Base-by-base conservation (phyloP, 2,797 vertebrate species). In the Cryptoprocta ferox region DNA sequence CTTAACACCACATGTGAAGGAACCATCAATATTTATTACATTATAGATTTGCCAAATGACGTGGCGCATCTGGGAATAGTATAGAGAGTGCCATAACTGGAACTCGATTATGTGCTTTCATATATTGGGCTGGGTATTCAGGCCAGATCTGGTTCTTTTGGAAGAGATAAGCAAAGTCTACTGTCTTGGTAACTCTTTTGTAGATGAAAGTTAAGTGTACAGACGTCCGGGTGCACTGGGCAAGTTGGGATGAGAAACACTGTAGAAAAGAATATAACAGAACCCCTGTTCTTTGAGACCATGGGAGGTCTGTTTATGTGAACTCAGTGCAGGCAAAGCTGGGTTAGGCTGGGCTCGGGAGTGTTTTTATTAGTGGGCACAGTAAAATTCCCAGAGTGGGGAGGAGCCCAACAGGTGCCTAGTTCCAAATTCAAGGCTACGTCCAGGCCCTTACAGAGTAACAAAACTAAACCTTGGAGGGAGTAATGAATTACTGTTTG, bases 1-100 rank as follows among this genome's bases (percentile, higher is more conserved):
- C 97, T 97, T 98, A 97, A 95, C 85, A 96, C 97, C 98, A 97
- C 97, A 98, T 98, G 97, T 97, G 95, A 85, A 94, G 98, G 98
- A 97, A 93, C 71, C 89, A 63, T 21, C 97, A 97, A 96, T 98
- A 98, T 98, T 98, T 98, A 98, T 98, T 98, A 95, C 96, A 85
- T 85, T 87, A 96, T 95, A 96, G 93, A 97, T 98, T 97, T 98
- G 98, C 98, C 98, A 99, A 98, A 97, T 97, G 98, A 88, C 96
- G 94, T 75, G 90, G 95, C 95, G 92, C 93, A 92, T 98, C 98
- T 98, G 98, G 97, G 98, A 98, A 96, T 95, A 97, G 97, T 98
- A 95, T 9, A 97, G 92, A 76, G 97, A 97, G 96, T 87, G 96
- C 93, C 75, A 32, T 94, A 97, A 97, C 94, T 97, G 97, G 98